A percentile compares a stretch with the other conserved stretches of the same genome.
Evolutionary conservation across 92 coral and sea anemone genomes (phyloP).

Genomic region (Palythoa caribaeorum): DNA sequence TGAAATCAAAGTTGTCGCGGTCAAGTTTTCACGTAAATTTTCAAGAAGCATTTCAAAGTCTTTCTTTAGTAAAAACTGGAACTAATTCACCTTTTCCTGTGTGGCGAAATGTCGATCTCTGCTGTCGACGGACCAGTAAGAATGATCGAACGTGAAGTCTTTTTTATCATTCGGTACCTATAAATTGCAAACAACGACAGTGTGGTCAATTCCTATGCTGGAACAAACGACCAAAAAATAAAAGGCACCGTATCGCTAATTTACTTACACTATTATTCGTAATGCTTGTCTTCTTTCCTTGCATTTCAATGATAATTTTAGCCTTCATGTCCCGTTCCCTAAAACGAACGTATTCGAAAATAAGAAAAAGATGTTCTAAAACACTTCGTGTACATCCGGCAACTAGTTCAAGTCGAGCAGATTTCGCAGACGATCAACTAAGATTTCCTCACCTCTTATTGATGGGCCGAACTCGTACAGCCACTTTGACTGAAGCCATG

Average conservation of each 20-base stretch:
- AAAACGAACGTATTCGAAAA: slow-evolving; percentile 14
- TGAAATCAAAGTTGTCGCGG: background rate
- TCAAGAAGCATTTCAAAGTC: background rate
- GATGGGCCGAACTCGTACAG: slow-evolving; percentile 98
- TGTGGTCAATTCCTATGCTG: background rate
- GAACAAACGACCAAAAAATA: slow-evolving; percentile 7
- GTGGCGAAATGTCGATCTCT: slow-evolving; percentile 93
- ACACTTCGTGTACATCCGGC: slow-evolving; percentile 19
- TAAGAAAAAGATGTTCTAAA: background rate
- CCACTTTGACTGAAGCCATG: slow-evolving; percentile 99
- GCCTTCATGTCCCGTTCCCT: slow-evolving; percentile 98
- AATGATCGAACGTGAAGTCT: slow-evolving; percentile 92
- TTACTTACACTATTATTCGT: slow-evolving; percentile 77
- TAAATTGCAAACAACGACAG: background rate
- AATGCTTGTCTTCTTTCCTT: slow-evolving; percentile 92
- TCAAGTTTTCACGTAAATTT: slow-evolving; percentile 7
- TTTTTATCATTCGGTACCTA: slow-evolving; percentile 75
- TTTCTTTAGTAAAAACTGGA: background rate
- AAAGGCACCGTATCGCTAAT: background rate
- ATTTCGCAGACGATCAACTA: slow-evolving; percentile 34
- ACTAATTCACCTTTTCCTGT: slow-evolving; percentile 87
- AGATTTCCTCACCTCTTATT: slow-evolving; percentile 84
- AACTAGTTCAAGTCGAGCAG: slow-evolving; percentile 1
- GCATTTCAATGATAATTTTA: slow-evolving; percentile 94
- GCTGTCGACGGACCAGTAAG: slow-evolving; percentile 98